Evolutionary conservation across 1,140 invertebrate genomes (phyloP).

Genomic region (Macrobrachium rosenbergii): DNA sequence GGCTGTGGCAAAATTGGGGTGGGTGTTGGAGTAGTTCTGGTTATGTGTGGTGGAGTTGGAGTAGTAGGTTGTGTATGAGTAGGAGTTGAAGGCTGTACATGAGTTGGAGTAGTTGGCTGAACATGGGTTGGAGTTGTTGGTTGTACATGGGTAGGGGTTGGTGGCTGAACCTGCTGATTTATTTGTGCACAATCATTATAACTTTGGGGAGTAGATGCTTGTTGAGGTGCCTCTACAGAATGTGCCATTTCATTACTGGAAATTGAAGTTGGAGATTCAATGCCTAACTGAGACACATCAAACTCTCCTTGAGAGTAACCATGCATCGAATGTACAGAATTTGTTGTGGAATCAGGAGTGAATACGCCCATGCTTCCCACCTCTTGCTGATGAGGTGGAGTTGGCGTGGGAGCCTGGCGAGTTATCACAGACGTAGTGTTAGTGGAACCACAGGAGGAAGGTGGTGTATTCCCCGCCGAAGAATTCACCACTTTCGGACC

Average conservation of each 20-base stretch:
- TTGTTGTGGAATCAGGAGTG: conserved; percentile 86
- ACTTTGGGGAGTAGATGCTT: conserved; percentile 66
- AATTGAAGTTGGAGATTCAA: conserved; percentile 90
- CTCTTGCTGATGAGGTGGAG: conserved; percentile 65
- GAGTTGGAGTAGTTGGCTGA: conserved; percentile 65
- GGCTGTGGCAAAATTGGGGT: conserved; percentile 67
- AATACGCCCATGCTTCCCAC: conserved; percentile 78
- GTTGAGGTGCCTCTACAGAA: conserved; percentile 69
- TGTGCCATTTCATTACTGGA: conserved; percentile 80
- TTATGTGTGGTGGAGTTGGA: conserved; percentile 69
- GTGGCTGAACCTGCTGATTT: conserved; percentile 67
- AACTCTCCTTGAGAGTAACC: conserved; percentile 82
- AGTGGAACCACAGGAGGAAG: conserved; percentile 58
- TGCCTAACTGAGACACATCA: conserved; percentile 84
- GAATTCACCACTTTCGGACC: conserved; percentile 49
- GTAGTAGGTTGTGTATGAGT: conserved; percentile 69
- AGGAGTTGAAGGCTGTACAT: conserved; percentile 69
- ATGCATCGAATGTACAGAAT: conserved; percentile 85
- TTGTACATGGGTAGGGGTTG: conserved; percentile 67
- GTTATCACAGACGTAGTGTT: conserved; percentile 62
- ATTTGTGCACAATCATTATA: conserved; percentile 69
- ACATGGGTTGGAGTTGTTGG: conserved; percentile 58
- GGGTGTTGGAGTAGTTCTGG: conserved; percentile 60
- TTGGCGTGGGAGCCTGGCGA: conserved; percentile 63
- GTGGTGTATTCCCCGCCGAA: conserved; percentile 50